Percentiles rank a stretch among this genome's conserved stretches.
Evolutionary conservation across 2,888 invertebrate species (phyloP).

Genomic region (Epistrophe grossulariae): DNA sequence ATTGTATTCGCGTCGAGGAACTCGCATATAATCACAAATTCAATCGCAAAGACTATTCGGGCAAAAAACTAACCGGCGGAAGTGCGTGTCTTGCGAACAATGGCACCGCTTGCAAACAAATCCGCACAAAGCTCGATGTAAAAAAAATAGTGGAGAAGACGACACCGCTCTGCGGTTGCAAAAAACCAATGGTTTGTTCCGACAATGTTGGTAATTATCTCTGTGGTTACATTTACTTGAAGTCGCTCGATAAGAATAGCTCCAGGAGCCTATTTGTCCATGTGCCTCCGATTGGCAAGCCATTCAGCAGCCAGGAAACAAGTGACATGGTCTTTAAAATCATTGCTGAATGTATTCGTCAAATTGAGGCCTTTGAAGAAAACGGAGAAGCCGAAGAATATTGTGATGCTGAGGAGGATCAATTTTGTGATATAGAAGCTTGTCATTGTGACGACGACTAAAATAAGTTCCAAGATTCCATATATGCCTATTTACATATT

Average conservation of each 20-base stretch:
- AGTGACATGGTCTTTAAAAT: slow-evolving; percentile 84
- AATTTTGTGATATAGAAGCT: slow-evolving; percentile 11
- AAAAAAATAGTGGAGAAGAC: slow-evolving; percentile 84
- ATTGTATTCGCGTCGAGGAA: slow-evolving; percentile 81
- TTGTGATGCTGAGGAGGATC: slow-evolving; percentile 12
- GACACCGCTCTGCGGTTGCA: slow-evolving; percentile 78
- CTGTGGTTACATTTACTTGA: slow-evolving; percentile 91
- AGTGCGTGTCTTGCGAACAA: slow-evolving; percentile 78
- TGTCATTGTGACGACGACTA: neutral
- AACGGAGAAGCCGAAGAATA: neutral
- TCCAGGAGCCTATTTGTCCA: slow-evolving; percentile 89
- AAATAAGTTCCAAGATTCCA: neutral
- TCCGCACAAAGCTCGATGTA: slow-evolving; percentile 80
- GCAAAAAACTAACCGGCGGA: slow-evolving; percentile 77
- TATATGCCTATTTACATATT: slow-evolving; percentile 30
- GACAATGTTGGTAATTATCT: slow-evolving; percentile 86
- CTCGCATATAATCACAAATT: slow-evolving; percentile 82
- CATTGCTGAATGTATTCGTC: slow-evolving; percentile 81
- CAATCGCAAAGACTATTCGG: slow-evolving; percentile 80
- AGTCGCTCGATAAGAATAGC: slow-evolving; percentile 87
- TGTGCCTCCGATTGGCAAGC: slow-evolving; percentile 88
- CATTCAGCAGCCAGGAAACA: slow-evolving; percentile 86
- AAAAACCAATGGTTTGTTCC: slow-evolving; percentile 77
- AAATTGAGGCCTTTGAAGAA: slow-evolving; percentile 73
- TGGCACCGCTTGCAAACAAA: slow-evolving; percentile 77